Base-by-base conservation (phyloP, 2,888 invertebrate genomes). In the Apotomis capreana region DNA sequence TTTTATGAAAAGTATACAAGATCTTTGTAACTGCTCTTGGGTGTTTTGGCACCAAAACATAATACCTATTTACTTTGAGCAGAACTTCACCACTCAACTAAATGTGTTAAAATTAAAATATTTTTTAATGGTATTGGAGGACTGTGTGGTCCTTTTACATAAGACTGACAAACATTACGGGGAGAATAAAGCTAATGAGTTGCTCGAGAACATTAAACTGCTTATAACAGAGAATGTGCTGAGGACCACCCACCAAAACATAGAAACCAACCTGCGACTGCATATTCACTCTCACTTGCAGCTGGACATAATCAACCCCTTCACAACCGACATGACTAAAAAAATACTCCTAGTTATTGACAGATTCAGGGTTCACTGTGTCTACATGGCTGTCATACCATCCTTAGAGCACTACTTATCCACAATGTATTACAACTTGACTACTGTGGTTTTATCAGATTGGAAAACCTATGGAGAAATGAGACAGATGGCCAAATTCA, bases 381-480 rank as follows among this genome's bases (percentile, higher is more conserved):
- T 93, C 46, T 95, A 95, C 80, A 92, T 96, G 82, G 94, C 95
- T 76, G 89, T 96, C 26, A 95, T 95, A 87, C 94, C 96, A 91
- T 89, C 84, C 67, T 95, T 98, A 8, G 99, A 99, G 86, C 96
- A 97, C 84, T 99, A 99, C 89, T 94, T 99, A 77, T 98, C 98
- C 81, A 96, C 95, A 77, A 98, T 97, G 85, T 99, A 99, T 90
- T 99, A 99, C 89, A 99, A 99, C 92, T 94, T 99, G 80, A 99
- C 99, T 0, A 98, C 99, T 1, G 98, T 99, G 46, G 98, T 99
- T 6, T 92, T 99, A 60, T 98, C 99, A 79, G 99, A 99, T 89
- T 99, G 99, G 98, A 97, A 97, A 87, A 98, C 98, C 0, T 99
- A 99, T 85, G 97, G 98, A 15, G 98, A 98, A 90, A 99, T 99